Evolutionary conservation across 2,113 vertebrate genomes (phyloP).

Genomic region (Xenopus borealis): DNA sequence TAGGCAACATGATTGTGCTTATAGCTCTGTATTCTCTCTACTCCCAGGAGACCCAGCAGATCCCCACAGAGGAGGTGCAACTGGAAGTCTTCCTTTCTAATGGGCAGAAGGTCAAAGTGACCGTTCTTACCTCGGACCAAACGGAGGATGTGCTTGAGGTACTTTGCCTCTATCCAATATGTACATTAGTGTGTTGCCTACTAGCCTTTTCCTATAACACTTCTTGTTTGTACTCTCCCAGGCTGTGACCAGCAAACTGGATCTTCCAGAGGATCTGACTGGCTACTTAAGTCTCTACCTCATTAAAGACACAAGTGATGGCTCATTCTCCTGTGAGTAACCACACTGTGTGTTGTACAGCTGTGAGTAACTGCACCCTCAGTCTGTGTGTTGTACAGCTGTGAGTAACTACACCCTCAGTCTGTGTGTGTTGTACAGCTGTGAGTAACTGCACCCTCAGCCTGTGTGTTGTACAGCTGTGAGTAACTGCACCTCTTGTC

Average conservation of each 20-base stretch:
- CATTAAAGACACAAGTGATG: slow-evolving; percentile 81
- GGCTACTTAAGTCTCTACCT: slow-evolving; percentile 96
- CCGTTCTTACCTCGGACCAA: slow-evolving; percentile 90
- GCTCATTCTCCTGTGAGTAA: slow-evolving; percentile 80
- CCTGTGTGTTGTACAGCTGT: not conserved
- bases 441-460: fast-evolving
- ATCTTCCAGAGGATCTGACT: slow-evolving; percentile 89
- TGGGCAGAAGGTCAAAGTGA: slow-evolving; percentile 87
- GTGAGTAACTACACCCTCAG: fast-evolving
- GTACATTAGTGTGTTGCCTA: too few relatives aligned
- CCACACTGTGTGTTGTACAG: not conserved
- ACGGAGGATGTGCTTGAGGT: slow-evolving; percentile 96
- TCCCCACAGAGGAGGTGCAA: slow-evolving; percentile 90
- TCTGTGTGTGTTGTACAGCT: too few relatives aligned
- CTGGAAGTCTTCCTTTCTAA: slow-evolving; percentile 90
- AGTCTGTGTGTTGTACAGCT: fast-evolving
- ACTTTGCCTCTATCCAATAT: not conserved
- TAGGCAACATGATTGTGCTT: too few relatives aligned
- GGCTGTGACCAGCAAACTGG: slow-evolving; percentile 90
- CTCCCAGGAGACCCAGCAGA: slow-evolving; percentile 91
- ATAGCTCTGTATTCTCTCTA: too few relatives aligned
- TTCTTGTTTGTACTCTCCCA: slow-evolving; percentile 47
- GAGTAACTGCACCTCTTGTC: fast-evolving
- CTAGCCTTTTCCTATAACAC: not conserved
- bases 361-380: fast-evolving